Percentiles rank a stretch among this genome's conserved stretches.
These are phyloP conservation scores for Cnemophilus loriae DNA, from an alignment of 2,113 vertebrate species.

Conservation along the genomic window DNA sequence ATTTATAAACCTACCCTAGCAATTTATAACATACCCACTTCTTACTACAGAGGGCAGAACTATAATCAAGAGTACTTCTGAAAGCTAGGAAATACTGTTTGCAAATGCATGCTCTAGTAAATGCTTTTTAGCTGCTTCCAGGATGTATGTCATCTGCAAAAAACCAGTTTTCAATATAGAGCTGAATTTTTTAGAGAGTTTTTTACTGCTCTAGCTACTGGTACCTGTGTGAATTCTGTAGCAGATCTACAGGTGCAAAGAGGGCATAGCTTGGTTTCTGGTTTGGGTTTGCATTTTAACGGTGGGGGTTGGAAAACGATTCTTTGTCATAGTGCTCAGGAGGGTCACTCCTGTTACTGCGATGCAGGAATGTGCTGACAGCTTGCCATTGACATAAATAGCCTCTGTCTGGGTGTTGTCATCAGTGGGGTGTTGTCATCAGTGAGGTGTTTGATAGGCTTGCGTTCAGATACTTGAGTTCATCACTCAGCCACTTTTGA, in stretches of 20 bases:
- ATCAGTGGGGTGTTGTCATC: not conserved
- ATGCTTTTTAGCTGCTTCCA: not conserved
- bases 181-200: not conserved
- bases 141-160: not conserved
- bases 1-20: not conserved
- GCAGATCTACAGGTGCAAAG: not conserved
- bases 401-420: not conserved
- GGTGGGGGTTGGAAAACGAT: not conserved
- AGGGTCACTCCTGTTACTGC: not conserved
- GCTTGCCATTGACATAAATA: not conserved
- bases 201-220: not conserved
- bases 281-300: not conserved
- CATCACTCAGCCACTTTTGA: not conserved
- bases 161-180: not conserved
- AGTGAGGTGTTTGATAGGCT: not conserved
- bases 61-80: not conserved
- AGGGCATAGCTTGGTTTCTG: not conserved
- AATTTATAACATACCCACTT: not conserved
- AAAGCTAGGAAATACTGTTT: not conserved
- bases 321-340: not conserved
- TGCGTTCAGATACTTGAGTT: not conserved
- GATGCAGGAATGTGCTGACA: fast-evolving
- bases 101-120: not conserved
- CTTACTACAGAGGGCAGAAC: not conserved
- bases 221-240: not conserved